phyloP scores from a whole-genome alignment of 1,140 invertebrate genomes.

The Ooceraea biroi region DNA sequence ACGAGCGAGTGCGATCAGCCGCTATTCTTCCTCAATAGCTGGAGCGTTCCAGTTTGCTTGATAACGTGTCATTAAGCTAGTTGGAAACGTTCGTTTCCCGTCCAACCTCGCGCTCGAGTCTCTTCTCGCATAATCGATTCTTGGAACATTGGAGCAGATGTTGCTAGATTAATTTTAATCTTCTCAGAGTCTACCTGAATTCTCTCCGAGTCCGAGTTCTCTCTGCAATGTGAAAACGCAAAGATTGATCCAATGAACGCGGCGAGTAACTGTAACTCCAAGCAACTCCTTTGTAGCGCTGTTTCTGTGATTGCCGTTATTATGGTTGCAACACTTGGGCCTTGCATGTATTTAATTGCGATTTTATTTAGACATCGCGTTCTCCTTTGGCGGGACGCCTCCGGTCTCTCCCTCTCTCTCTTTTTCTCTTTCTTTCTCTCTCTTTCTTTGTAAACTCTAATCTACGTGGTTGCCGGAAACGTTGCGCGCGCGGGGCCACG shows the following conservation, averaged over 20 bases:
- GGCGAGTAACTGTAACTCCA: neutral
- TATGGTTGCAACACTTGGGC: neutral
- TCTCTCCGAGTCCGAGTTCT: too few relatives aligned
- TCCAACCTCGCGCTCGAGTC: neutral
- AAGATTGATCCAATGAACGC: neutral
- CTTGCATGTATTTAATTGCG: constrained; percentile 15
- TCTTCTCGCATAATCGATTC: neutral
- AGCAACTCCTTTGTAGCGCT: neutral
- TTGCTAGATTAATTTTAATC: neutral
- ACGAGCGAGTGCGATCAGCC: too few relatives aligned
- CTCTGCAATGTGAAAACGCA: too few relatives aligned
- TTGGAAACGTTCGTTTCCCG: neutral
- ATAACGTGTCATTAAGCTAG: neutral
- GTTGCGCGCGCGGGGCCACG: constrained; percentile 55
- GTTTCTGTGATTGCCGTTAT: neutral
- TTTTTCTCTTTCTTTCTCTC: too few relatives aligned
- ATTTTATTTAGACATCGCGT: constrained; percentile 46
- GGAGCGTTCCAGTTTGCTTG: neutral
- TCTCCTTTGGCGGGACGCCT: constrained; percentile 57
- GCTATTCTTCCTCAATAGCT: too few relatives aligned
- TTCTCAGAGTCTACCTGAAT: neutral
- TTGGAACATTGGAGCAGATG: neutral
- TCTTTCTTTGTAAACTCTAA: constrained; percentile 19
- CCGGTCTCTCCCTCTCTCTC: neutral
- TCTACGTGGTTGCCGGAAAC: constrained; percentile 66